Evolutionary conservation across 2,888 invertebrate species (phyloP).

Genomic region (Omphaloscelis lunosa): DNA sequence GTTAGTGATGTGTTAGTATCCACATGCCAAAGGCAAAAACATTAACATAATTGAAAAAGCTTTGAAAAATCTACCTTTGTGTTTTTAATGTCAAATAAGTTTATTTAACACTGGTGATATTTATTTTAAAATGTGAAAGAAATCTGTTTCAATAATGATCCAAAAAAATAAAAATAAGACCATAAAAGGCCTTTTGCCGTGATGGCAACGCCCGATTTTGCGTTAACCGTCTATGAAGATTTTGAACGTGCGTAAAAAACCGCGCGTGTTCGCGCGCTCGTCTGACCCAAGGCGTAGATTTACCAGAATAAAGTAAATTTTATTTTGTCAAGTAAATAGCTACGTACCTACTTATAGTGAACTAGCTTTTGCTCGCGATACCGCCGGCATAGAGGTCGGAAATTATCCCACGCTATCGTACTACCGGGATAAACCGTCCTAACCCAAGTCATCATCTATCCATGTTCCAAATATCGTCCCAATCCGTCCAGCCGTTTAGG

Average conservation of each 20-base stretch:
- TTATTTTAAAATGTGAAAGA: background rate
- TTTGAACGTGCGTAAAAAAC: constrained; percentile 20
- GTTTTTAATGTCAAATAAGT: constrained; percentile 9
- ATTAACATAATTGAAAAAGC: constrained; percentile 13
- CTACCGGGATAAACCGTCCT: no score
- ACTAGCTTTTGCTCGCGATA: no score
- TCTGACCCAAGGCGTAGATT: no score
- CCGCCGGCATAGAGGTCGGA: background rate
- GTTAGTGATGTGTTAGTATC: constrained; percentile 34
- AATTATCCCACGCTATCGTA: background rate
- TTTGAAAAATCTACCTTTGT: constrained; percentile 29
- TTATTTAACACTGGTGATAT: background rate
- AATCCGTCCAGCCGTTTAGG: background rate
- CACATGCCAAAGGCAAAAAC: constrained; percentile 37
- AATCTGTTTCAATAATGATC: background rate
- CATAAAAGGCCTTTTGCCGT: constrained; percentile 2
- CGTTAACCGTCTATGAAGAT: constrained; percentile 1
- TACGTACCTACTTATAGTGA: background rate
- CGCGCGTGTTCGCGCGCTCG: background rate
- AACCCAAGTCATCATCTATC: no score
- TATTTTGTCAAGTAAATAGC: background rate
- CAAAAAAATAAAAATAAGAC: background rate
- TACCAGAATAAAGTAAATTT: background rate
- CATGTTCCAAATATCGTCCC: background rate
- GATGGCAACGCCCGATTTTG: background rate